phyloP scores from a whole-genome alignment of 2,888 invertebrate species.

The Ephialtes manifestator region DNA sequence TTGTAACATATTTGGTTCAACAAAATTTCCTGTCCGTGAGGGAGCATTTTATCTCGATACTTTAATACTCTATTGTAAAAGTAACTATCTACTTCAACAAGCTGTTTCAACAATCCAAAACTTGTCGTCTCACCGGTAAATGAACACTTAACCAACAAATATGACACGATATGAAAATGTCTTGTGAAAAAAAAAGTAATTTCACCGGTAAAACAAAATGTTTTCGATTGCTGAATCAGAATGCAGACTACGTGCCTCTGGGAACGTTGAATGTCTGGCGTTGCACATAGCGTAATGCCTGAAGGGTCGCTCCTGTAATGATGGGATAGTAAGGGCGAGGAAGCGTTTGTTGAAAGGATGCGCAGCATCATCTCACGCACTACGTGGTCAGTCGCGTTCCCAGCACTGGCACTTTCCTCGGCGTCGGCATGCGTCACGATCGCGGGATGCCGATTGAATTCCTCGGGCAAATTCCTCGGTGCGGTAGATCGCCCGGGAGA shows the following conservation, averaged over 20 bases:
- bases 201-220: not conserved
- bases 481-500: conserved; percentile 32
- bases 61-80: too few relatives aligned
- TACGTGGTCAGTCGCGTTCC: conserved; percentile 8
- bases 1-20: too few relatives aligned
- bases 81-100: too few relatives aligned
- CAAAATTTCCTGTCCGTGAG: too few relatives aligned
- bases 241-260: not conserved
- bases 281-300: not conserved
- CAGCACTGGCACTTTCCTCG: conserved; percentile 13
- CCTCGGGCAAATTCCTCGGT: conserved; percentile 76
- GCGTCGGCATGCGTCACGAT: conserved; percentile 56
- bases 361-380: conserved; percentile 29
- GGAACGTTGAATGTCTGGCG: not conserved
- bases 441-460: conserved; percentile 75
- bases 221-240: not conserved
- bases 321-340: not conserved
- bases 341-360: not conserved
- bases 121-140: too few relatives aligned
- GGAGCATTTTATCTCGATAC: too few relatives aligned
- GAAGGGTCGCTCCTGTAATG: conserved; percentile 4
- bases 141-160: too few relatives aligned
- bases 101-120: too few relatives aligned
- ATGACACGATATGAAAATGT: too few relatives aligned
- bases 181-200: not conserved